Evolutionary conservation across 2,797 vertebrate species (phyloP).

Genomic region (Crax fasciolata): DNA sequence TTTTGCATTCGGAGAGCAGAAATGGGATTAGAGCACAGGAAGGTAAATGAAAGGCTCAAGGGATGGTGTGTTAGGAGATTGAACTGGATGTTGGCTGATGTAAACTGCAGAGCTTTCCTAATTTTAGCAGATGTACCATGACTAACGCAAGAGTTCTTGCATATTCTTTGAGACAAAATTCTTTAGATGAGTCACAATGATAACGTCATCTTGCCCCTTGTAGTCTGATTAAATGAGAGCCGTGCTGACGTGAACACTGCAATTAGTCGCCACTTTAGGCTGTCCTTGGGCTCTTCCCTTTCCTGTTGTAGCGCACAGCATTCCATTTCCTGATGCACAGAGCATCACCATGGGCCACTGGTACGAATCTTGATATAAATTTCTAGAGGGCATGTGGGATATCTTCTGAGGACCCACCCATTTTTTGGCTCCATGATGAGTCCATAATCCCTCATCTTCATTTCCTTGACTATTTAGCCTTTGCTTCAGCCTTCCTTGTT

Average conservation of each 20-base stretch:
- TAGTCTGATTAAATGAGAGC: not conserved
- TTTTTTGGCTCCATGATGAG: not conserved
- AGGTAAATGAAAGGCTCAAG: not conserved
- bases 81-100: not conserved
- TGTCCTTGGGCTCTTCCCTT: not conserved
- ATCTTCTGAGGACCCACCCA: not conserved
- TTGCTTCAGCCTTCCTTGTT: not conserved
- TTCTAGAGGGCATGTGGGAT: not conserved
- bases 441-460: not conserved
- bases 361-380: not conserved
- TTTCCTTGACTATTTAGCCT: not conserved
- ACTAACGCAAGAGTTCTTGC: not conserved
- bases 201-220: not conserved
- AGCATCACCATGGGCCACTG: not conserved
- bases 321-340: not conserved
- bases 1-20: not conserved
- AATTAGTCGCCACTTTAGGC: not conserved
- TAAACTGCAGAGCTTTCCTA: not conserved
- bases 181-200: not conserved
- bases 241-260: not conserved
- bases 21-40: not conserved
- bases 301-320: not conserved
- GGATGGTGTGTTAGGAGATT: not conserved
- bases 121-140: not conserved
- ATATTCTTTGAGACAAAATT: not conserved